Conservation (phyloP, 1,140 invertebrate genomes). For the Charaxes varanes region DNA sequence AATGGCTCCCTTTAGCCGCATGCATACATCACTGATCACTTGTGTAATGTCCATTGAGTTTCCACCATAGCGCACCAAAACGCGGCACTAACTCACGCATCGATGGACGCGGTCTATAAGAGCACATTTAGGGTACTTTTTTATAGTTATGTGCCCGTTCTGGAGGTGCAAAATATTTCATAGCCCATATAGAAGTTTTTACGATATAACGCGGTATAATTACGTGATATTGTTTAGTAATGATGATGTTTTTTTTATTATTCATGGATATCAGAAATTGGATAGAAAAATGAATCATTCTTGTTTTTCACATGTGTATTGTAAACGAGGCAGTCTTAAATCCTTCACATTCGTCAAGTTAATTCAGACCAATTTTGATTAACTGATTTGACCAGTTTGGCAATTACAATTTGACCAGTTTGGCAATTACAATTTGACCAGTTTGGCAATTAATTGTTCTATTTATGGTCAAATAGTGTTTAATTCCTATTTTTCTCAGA, state of each 20-base stretch:
- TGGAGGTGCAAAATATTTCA: conserved; percentile 18
- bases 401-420: too few species aligned
- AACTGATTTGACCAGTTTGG: too few species aligned
- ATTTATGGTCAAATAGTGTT: too few species aligned
- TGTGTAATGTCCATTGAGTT: conserved; percentile 33
- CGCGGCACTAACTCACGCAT: conserved; percentile 14
- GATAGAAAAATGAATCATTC: too few species aligned
- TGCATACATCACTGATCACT: conserved; percentile 63
- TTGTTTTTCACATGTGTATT: too few species aligned
- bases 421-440: too few species aligned
- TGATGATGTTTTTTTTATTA: conserved; percentile 3
- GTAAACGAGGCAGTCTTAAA: too few species aligned
- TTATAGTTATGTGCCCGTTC: conserved; percentile 12
- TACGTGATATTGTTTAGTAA: conserved; percentile 10
- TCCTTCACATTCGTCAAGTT: too few species aligned
- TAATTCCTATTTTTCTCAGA: too few species aligned
- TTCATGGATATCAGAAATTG: too few species aligned
- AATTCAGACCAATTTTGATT: too few species aligned
- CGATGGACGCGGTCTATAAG: conserved; percentile 19
- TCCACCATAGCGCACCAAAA: conserved; percentile 5
- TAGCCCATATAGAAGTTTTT: conserved; percentile 16
- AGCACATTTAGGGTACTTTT: conserved; percentile 22
- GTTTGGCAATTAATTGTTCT: too few species aligned
- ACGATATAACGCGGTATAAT: conserved; percentile 12
- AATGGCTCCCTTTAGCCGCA: conserved; percentile 46